Conservation (phyloP, 2,113 vertebrate species). For the Ochotona princeps region DNA sequence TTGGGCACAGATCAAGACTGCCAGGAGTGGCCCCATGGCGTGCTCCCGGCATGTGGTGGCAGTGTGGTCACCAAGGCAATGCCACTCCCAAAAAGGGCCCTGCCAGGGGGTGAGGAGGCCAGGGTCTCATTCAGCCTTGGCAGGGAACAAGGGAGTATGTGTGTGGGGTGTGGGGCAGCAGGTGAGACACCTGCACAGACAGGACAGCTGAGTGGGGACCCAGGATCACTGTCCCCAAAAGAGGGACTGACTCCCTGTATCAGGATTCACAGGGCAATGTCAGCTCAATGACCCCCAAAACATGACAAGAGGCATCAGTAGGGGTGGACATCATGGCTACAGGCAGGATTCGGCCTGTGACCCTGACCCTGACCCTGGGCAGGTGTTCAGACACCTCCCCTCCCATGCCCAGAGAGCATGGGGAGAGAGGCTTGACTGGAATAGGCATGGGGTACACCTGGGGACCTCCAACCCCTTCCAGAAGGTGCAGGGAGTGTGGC, state of each 20-base stretch:
- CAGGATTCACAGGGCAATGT: not conserved
- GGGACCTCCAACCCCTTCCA: not conserved
- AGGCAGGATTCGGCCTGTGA: rapidly evolving
- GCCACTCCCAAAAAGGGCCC: not conserved
- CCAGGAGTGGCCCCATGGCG: not conserved
- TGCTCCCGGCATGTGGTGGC: rapidly evolving
- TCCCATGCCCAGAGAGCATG: not conserved
- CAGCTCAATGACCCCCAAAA: not conserved
- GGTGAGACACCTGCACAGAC: not conserved
- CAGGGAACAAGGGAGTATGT: no score
- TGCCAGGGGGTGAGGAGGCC: rapidly evolving
- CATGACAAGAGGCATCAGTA: rapidly evolving
- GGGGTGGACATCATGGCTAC: not conserved
- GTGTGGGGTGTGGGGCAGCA: rapidly evolving
- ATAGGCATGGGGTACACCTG: rapidly evolving
- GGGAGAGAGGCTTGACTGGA: not conserved
- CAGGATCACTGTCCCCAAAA: not conserved
- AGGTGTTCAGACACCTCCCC: no score
- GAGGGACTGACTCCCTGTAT: not conserved
- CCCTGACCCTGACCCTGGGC: not conserved
- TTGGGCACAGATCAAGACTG: rapidly evolving
- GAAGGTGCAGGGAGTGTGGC: not conserved
- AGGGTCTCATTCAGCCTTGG: not conserved
- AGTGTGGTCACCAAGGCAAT: not conserved
- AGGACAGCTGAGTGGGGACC: not conserved